A percentile compares a stretch with the other conserved stretches of the same genome.
phyloP scores from a whole-genome alignment of 2,113 vertebrate genomes.

The Ammodytes marinus region DNA sequence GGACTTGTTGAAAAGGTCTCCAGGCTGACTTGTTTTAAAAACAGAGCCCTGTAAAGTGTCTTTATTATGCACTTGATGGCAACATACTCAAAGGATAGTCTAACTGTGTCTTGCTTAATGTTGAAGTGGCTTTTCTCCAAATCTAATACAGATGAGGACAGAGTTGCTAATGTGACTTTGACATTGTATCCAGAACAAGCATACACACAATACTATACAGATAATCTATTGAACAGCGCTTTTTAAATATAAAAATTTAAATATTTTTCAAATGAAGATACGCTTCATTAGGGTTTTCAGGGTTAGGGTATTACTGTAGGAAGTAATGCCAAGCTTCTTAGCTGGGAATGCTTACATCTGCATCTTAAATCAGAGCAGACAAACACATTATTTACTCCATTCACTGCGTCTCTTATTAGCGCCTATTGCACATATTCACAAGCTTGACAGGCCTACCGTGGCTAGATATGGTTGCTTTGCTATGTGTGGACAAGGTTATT shows the following conservation, averaged over 20 bases:
- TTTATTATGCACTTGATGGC: not conserved
- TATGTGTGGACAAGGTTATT: slow-evolving; percentile 5
- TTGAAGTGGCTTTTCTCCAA: not conserved
- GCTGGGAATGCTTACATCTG: not conserved
- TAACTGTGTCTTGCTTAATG: no score
- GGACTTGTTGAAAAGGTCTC: not conserved
- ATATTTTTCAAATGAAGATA: no score
- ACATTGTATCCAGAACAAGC: no score
- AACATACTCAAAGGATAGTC: no score
- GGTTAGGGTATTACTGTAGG: not conserved
- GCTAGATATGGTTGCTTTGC: not conserved
- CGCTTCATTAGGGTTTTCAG: not conserved
- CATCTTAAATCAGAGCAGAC: not conserved
- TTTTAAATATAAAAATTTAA: not conserved
- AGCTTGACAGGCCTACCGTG: not conserved
- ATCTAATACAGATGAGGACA: not conserved
- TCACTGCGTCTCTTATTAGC: not conserved
- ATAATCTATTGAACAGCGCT: not conserved
- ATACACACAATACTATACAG: no score
- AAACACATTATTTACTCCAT: not conserved
- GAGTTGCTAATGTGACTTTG: no score
- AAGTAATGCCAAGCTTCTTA: slow-evolving; percentile 1
- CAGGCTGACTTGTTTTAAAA: not conserved
- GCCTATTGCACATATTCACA: not conserved
- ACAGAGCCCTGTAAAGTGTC: not conserved